These are phyloP conservation scores for Nemapogon koenigi DNA, from an alignment of 2,888 invertebrate genomes.

Conservation along the genomic window DNA sequence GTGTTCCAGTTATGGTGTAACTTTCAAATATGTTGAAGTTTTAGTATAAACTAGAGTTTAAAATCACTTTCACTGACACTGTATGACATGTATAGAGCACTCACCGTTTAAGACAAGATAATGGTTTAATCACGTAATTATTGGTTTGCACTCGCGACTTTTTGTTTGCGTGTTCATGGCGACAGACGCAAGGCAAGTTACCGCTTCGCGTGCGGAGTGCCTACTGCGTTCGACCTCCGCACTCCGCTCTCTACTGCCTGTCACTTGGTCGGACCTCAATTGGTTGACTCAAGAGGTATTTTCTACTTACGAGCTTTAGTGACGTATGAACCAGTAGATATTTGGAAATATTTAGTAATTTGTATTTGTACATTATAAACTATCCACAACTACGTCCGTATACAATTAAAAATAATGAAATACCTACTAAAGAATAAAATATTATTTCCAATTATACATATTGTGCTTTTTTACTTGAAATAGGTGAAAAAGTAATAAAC, in stretches of 20 bases:
- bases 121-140: slow-evolving; percentile 2
- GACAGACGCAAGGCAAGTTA: slow-evolving; percentile 33
- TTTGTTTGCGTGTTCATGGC: slow-evolving; percentile 36
- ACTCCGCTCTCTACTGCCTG: slow-evolving; percentile 5
- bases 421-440: too few relatives aligned
- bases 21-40: not conserved
- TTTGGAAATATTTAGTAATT: not conserved
- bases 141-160: slow-evolving; percentile 40
- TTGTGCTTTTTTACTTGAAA: too few relatives aligned
- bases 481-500: too few relatives aligned
- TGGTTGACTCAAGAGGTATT: not conserved
- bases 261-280: slow-evolving; percentile 1
- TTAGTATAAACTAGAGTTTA: not conserved
- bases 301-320: not conserved
- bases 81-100: too few relatives aligned
- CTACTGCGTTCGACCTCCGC: slow-evolving; percentile 14
- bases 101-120: slow-evolving; percentile 2
- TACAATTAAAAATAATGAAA: too few relatives aligned
- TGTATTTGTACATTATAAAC: too few relatives aligned
- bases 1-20: not conserved
- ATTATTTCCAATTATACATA: too few relatives aligned
- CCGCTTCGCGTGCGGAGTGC: slow-evolving; percentile 42
- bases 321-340: slow-evolving; percentile 9
- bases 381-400: too few relatives aligned
- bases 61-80: slow-evolving; percentile 2